These are phyloP conservation scores for Chloromyia formosa DNA, from an alignment of 2,888 invertebrate species.

Conservation along the genomic window DNA sequence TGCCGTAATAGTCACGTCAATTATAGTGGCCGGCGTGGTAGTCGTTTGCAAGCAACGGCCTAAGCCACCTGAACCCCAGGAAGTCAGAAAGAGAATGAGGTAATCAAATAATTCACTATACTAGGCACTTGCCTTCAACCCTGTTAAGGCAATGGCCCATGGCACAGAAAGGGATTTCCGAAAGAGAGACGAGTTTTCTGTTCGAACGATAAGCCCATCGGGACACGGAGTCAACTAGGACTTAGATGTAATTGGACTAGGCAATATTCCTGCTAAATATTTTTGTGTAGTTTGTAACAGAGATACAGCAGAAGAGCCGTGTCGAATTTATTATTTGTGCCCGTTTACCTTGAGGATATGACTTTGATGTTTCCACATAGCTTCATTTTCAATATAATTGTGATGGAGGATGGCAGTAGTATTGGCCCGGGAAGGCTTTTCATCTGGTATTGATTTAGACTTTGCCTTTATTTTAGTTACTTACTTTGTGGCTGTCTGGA, in stretches of 20 bases:
- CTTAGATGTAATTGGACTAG: conserved; percentile 22
- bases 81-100: conserved; percentile 65
- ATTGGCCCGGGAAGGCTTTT: too few relatives aligned
- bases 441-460: too few relatives aligned
- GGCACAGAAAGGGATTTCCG: conserved; percentile 16
- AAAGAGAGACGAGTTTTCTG: not conserved
- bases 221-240: conserved; percentile 36
- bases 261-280: conserved; percentile 20
- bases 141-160: not conserved
- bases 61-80: conserved; percentile 65
- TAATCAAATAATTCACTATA: conserved; percentile 53
- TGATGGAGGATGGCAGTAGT: too few relatives aligned
- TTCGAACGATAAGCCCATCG: conserved; percentile 13
- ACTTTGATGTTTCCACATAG: too few relatives aligned
- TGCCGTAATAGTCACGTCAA: conserved; percentile 64
- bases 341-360: not conserved
- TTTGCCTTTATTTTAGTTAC: too few relatives aligned
- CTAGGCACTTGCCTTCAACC: conserved; percentile 1
- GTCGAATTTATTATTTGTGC: conserved; percentile 41
- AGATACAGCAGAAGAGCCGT: conserved; percentile 26
- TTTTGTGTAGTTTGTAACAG: conserved; percentile 31
- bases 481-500: too few relatives aligned
- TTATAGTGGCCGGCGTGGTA: conserved; percentile 65
- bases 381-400: too few relatives aligned
- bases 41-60: conserved; percentile 64